phyloP scores from a whole-genome alignment of 1,140 invertebrate genomes.

The Mizuhopecten yessoensis region DNA sequence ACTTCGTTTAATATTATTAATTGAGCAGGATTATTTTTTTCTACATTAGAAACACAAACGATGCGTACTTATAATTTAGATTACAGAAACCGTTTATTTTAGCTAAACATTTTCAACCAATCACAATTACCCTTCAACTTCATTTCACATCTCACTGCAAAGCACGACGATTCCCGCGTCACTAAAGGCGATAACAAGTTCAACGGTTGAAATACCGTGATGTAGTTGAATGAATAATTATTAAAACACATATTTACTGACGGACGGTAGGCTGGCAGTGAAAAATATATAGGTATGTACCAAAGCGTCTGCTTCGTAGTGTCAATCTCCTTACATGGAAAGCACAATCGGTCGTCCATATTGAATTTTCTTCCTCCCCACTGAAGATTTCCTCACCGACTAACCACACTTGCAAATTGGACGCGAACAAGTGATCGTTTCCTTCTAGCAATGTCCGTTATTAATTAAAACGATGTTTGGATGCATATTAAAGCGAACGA shows the following conservation, averaged over 20 bases:
- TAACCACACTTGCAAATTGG: not conserved
- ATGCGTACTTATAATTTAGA: too few species aligned
- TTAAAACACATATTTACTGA: not conserved
- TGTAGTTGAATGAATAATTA: not conserved
- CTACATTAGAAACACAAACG: too few species aligned
- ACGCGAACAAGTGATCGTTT: not conserved
- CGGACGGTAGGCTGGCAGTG: not conserved
- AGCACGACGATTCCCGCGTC: constrained; percentile 19
- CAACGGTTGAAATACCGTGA: not conserved
- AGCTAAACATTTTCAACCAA: not conserved
- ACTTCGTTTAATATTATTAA: too few species aligned
- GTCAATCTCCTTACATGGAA: constrained; percentile 33
- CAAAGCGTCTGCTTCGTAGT: not conserved
- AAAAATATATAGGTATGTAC: not conserved
- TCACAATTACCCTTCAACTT: not conserved
- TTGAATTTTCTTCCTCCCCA: constrained; percentile 38
- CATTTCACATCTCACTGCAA: not conserved
- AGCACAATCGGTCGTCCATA: constrained; percentile 37
- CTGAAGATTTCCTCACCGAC: constrained; percentile 1
- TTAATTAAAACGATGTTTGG: not conserved
- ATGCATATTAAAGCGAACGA: not conserved
- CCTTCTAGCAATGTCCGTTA: not conserved
- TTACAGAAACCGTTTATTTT: too few species aligned
- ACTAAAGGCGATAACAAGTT: not conserved
- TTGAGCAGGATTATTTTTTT: too few species aligned